Conservation (phyloP, 37 sponge, comb jelly and placozoan genomes). For the Haliclona indistincta region DNA sequence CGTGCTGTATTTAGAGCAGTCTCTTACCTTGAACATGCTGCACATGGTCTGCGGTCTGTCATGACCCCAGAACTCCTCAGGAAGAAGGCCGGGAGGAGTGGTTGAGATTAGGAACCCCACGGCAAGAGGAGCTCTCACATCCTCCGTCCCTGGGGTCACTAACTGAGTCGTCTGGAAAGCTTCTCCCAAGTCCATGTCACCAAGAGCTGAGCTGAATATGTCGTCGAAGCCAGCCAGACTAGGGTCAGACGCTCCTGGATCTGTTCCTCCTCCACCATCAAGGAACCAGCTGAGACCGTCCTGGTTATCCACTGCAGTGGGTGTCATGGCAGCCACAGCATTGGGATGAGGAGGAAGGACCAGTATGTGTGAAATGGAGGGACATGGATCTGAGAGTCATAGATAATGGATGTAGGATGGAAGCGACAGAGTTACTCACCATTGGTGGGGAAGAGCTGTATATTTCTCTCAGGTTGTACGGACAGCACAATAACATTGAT, state of each 20-base stretch:
- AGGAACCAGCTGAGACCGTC: slow-evolving; percentile 17
- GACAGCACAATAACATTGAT: slow-evolving; percentile 69
- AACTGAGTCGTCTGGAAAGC: slow-evolving; percentile 11
- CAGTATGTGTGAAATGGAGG: slow-evolving; percentile 55
- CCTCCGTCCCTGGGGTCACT: slow-evolving; percentile 14
- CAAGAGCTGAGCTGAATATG: neutral
- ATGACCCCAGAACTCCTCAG: slow-evolving; percentile 60
- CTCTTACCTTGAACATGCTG: slow-evolving; percentile 55
- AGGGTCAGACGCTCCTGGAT: neutral
- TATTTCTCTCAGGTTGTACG: slow-evolving; percentile 69
- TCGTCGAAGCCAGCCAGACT: no score
- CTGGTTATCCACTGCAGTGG: slow-evolving; percentile 26
- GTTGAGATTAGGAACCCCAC: slow-evolving; percentile 79
- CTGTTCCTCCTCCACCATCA: neutral
- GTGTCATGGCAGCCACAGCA: slow-evolving; percentile 24
- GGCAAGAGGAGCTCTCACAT: slow-evolving; percentile 57
- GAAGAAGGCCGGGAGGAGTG: slow-evolving; percentile 61
- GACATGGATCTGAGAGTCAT: slow-evolving; percentile 19
- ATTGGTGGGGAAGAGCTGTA: slow-evolving; percentile 52
- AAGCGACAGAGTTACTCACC: slow-evolving; percentile 23
- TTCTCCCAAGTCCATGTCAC: slow-evolving; percentile 24
- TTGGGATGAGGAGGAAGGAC: slow-evolving; percentile 67
- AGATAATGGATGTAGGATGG: neutral
- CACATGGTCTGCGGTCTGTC: slow-evolving; percentile 43
- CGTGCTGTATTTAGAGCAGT: neutral